Evolutionary conservation across 2,113 vertebrate genomes (phyloP).

Genomic region (Passerina amoena): DNA sequence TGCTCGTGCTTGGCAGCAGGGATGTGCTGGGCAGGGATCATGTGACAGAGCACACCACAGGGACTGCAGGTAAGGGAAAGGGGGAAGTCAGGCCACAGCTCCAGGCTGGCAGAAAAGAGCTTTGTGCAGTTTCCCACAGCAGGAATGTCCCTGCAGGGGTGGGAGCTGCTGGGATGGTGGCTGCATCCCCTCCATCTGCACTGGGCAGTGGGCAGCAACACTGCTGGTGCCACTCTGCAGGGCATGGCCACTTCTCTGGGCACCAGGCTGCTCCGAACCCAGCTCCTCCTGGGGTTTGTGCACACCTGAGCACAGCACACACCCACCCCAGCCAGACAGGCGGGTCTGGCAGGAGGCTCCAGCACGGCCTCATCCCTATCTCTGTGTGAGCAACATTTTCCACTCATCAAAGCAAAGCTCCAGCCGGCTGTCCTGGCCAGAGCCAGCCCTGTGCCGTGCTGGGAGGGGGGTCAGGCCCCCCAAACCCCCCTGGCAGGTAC

Average conservation of each 20-base stretch:
- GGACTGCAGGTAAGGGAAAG: rapidly evolving
- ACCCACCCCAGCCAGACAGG: rapidly evolving
- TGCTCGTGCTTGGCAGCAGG: rapidly evolving
- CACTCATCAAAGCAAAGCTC: background rate
- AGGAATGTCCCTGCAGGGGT: background rate
- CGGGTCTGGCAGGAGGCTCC: background rate
- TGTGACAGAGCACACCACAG: rapidly evolving
- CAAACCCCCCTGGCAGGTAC: conserved; percentile 12
- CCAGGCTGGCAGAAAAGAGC: background rate
- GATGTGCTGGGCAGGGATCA: rapidly evolving
- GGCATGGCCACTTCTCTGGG: rapidly evolving
- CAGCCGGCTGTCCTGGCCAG: background rate
- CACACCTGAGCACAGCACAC: background rate
- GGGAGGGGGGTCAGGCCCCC: background rate
- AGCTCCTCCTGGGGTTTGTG: rapidly evolving
- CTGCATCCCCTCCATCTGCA: rapidly evolving
- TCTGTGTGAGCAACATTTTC: background rate
- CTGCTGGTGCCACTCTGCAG: background rate
- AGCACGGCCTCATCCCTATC: rapidly evolving
- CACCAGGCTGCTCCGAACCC: background rate
- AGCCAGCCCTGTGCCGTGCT: rapidly evolving
- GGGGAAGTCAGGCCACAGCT: background rate
- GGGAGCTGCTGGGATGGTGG: background rate
- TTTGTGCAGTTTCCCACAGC: background rate
- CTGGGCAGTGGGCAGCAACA: rapidly evolving